Base-by-base conservation (phyloP, 2,888 invertebrate genomes). In the Catotricha subobsoleta region DNA sequence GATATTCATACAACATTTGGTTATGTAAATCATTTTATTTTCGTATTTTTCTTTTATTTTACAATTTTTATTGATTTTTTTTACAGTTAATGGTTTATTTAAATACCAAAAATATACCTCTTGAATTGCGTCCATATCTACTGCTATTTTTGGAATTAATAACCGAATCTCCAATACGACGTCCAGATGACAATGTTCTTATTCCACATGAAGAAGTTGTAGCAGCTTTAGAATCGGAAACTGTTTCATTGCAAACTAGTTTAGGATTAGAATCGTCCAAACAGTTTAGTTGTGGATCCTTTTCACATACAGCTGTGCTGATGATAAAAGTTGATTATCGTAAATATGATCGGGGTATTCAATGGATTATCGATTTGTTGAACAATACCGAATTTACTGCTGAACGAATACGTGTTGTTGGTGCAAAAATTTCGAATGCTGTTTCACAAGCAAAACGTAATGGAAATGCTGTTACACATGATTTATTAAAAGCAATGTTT, bases 1-100 rank as follows among this genome's bases (percentile, higher is more conserved):
- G 75, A 82, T 56, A 64, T 87, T 38, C 76, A 80, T 48, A 80
- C 83, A 2, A 82, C 81, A 60, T 88, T 90, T 59, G 75, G 86
- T 47, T 80, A 83, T 62, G 86, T 87, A 60, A 70, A 76, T 71
- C 50, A 29, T 43, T 13, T 41, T 23, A 43, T 42, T 27, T 19
- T 37, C 41, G 51, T 50, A 45, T 47, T 59, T 61, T 19, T 23
- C 38, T 20, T 34, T n/a, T 19, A 18, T 21, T n/a, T n/a, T n/a
- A 20, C 19, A 23, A 13, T 20, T 7, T 8, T 10, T 19, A 12
- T 20, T 2, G 16, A 35, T 27, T 10, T 34, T 15, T 31, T 25
- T 25, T 29, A 29, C 62, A 87, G 86, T 69, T 87, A 48, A 74
- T 72, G 51, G 66, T 79, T 1, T 57, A 81, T 43, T 64, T 86